phyloP scores from a whole-genome alignment of 2,888 invertebrate species.

The Acrobeloides nanus region DNA sequence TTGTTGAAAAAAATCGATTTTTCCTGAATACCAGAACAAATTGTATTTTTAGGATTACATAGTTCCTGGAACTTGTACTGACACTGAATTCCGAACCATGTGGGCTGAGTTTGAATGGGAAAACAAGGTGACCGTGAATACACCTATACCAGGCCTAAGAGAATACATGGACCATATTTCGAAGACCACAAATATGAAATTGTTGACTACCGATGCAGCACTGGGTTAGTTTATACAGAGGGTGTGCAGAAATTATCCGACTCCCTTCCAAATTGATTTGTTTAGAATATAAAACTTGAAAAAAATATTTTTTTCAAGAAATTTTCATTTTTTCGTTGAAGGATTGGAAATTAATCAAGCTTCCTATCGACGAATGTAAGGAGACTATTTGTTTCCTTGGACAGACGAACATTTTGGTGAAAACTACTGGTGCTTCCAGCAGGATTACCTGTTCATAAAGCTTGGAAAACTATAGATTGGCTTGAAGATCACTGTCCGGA shows the following conservation, averaged over 20 bases:
- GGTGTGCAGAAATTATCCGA: conserved; percentile 3
- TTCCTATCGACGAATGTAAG: too few species aligned
- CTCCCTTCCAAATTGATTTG: too few species aligned
- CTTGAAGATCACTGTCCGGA: too few species aligned
- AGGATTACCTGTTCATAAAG: too few species aligned
- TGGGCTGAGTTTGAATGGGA: conserved; percentile 99
- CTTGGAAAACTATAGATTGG: too few species aligned
- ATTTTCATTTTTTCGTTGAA: too few species aligned
- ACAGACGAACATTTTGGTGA: too few species aligned
- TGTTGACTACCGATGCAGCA: conserved; percentile 77
- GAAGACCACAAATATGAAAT: conserved; percentile 95
- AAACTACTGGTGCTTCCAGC: too few species aligned
- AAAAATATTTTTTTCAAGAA: too few species aligned
- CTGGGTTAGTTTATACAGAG: conserved; percentile 60
- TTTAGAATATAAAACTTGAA: too few species aligned
- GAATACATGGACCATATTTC: conserved; percentile 86
- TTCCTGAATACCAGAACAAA: background rate
- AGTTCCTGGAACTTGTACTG: conserved; percentile 73
- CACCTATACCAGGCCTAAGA: conserved; percentile 77
- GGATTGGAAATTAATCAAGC: too few species aligned
- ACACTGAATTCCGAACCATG: conserved; percentile 95
- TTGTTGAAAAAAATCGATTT: conserved; percentile 4
- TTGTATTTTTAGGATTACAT: conserved; percentile 88
- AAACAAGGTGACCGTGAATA: conserved; percentile 74
- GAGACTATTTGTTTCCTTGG: too few species aligned